Base-by-base conservation (phyloP, 2,797 vertebrate genomes). In the Anabacerthia variegaticeps region DNA sequence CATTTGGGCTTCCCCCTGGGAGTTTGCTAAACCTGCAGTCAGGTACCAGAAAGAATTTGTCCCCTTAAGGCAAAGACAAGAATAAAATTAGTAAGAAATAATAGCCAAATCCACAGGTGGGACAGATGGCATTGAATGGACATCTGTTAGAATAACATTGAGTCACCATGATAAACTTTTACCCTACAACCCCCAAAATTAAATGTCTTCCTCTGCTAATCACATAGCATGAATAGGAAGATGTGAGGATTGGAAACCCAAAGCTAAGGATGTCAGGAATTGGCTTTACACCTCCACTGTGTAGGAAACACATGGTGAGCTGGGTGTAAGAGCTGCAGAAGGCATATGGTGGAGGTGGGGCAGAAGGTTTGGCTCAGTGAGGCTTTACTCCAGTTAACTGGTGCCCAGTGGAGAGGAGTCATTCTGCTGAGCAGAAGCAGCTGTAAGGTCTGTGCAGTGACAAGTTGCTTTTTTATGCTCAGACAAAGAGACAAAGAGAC, bases 41-140 rank as follows among this genome's bases (percentile, higher is more conserved):
- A 94, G 83, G 85, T 95, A 93, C 94, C 95, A 93, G 74, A 54
- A 85, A 93, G 80, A 92, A 82, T 93, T 92, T 94, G 51, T 91
- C 54, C 88, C 92, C 93, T 68, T 78, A 88, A 95, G 93, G 90
- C 34, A 1, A 90, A 95, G 71, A 79, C 44, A 74, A 87, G 49
- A 96, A 87, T 88, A 97, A 97, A 95, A 96, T 92, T 82, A 92
- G 93, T 85, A 77, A 71, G 68, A 92, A 84, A 88, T 82, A 94
- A 90, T 92, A 93, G 78, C 65, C 77, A 72, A 85, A 90, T 82
- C 91, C 84, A 89, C 67, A 92, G 93, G 91, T 95, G 71, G 87
- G 80, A 96, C 95, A 97, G 94, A 92, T 96, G 95, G 94, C 19
- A 1, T 23, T 54, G 54, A 80, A 88, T n/a, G 74, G 94, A 71